Conservation (phyloP, 2,888 invertebrate genomes). For the Oscheius sp. region DNA sequence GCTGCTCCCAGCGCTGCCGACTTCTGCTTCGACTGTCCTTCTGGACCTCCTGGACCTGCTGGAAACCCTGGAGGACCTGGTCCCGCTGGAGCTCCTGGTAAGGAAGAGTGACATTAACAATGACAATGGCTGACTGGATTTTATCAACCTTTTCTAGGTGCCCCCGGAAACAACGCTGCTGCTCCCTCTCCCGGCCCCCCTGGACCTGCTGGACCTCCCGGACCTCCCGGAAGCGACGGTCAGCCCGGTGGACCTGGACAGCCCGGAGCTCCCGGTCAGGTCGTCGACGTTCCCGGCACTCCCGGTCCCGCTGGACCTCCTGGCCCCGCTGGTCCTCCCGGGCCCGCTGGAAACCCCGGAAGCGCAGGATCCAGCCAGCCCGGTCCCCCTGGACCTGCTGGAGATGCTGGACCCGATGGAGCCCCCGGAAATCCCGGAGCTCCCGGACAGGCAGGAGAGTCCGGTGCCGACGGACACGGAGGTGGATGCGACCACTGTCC, state of each 20-base stretch:
- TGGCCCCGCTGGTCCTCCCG: slow-evolving; percentile 61
- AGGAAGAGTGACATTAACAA: too few species aligned
- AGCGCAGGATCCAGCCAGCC: slow-evolving; percentile 61
- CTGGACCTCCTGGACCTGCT: slow-evolving; percentile 60
- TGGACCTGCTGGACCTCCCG: slow-evolving; percentile 62
- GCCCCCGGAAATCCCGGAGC: slow-evolving; percentile 44
- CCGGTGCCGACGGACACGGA: slow-evolving; percentile 8
- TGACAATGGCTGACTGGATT: too few species aligned
- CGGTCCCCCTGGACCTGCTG: slow-evolving; percentile 61
- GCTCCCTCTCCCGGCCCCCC: slow-evolving; percentile 61
- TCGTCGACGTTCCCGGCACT: slow-evolving; percentile 54
- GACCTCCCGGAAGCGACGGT: slow-evolving; percentile 58
- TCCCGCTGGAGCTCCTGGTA: slow-evolving; percentile 45
- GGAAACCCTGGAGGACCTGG: slow-evolving; percentile 78
- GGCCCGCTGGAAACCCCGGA: slow-evolving; percentile 51
- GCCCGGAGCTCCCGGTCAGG: slow-evolving; percentile 61
- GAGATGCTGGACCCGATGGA: slow-evolving; percentile 60
- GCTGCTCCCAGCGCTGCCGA: slow-evolving; percentile 47
- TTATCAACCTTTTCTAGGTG: too few species aligned
- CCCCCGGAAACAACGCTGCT: slow-evolving; percentile 74
- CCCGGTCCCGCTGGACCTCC: slow-evolving; percentile 55
- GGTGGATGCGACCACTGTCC: slow-evolving; percentile 65
- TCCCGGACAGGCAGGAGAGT: slow-evolving; percentile 41
- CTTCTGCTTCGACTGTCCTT: slow-evolving; percentile 66
- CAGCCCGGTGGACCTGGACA: slow-evolving; percentile 56